Evolutionary conservation across 2,797 vertebrate species (phyloP).

Genomic region (Gymnoscopelus microlampas): DNA sequence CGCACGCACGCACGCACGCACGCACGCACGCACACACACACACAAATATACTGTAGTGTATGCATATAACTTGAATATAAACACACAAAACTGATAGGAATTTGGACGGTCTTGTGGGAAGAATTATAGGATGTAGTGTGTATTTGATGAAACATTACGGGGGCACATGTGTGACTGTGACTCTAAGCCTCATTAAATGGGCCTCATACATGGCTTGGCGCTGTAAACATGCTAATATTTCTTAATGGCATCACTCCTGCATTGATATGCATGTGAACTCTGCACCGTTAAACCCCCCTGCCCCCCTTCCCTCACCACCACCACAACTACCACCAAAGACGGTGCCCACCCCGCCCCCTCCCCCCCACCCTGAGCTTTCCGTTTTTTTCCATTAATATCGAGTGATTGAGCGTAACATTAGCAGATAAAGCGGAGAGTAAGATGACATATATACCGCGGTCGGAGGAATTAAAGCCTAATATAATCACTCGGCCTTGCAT

Average conservation of each 20-base stretch:
- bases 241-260: conserved; percentile 68
- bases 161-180: conserved; percentile 53
- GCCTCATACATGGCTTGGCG: conserved; percentile 58
- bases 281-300: conserved; percentile 51
- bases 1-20: too few species aligned
- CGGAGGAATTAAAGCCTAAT: conserved; percentile 78
- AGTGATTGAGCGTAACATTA: conserved; percentile 82
- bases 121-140: conserved; percentile 80
- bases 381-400: conserved; percentile 78
- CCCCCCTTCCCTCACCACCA: conserved; percentile 36
- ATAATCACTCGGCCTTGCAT: conserved; percentile 71
- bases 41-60: neutral
- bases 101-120: conserved; percentile 33
- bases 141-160: conserved; percentile 24
- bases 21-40: neutral
- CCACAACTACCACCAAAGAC: conserved; percentile 32
- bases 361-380: neutral
- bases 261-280: conserved; percentile 74
- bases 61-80: too few species aligned
- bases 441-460: conserved; percentile 74
- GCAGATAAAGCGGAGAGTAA: conserved; percentile 78
- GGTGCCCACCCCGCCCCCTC: conserved; percentile 15
- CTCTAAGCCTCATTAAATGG: conserved; percentile 75
- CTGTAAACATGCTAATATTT: conserved; percentile 81
- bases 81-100: conserved; percentile 5